These are phyloP conservation scores for Silurus glanis DNA, from an alignment of 2,113 vertebrate species.

Conservation along the genomic window DNA sequence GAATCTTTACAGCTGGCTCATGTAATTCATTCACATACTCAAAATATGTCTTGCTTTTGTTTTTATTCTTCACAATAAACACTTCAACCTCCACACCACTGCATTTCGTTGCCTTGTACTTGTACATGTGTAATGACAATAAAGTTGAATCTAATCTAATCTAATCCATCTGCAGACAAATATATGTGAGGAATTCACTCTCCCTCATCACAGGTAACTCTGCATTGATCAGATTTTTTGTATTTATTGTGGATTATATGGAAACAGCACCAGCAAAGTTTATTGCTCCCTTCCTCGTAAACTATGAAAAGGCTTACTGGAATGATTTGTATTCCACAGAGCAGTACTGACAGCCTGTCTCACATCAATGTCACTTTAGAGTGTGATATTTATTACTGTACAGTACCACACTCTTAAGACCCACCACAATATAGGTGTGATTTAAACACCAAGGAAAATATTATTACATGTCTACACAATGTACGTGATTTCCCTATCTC, in stretches of 20 bases:
- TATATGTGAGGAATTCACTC: background rate
- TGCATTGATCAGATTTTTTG: background rate
- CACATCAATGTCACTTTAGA: conserved; percentile 30
- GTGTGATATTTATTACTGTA: conserved; percentile 20
- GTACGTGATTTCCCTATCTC: background rate
- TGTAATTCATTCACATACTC: background rate
- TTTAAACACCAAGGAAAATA: conserved; percentile 27
- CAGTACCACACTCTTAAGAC: background rate
- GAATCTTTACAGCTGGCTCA: background rate
- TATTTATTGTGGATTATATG: background rate
- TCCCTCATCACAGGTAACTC: background rate
- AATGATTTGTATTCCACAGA: conserved; percentile 45
- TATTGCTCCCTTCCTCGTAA: conserved; percentile 8
- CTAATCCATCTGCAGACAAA: background rate
- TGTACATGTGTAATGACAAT: too few species aligned
- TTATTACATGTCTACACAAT: background rate
- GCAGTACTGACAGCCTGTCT: conserved; percentile 25
- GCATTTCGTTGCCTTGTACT: too few species aligned
- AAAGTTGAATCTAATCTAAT: too few species aligned
- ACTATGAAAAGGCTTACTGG: conserved; percentile 41
- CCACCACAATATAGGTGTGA: conserved; percentile 6
- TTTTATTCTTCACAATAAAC: background rate
- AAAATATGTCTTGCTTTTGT: background rate
- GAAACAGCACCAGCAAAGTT: conserved; percentile 13
- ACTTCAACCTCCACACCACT: background rate